Evolutionary conservation across 2,113 vertebrate genomes (phyloP).

Genomic region (Tringa solitaria): DNA sequence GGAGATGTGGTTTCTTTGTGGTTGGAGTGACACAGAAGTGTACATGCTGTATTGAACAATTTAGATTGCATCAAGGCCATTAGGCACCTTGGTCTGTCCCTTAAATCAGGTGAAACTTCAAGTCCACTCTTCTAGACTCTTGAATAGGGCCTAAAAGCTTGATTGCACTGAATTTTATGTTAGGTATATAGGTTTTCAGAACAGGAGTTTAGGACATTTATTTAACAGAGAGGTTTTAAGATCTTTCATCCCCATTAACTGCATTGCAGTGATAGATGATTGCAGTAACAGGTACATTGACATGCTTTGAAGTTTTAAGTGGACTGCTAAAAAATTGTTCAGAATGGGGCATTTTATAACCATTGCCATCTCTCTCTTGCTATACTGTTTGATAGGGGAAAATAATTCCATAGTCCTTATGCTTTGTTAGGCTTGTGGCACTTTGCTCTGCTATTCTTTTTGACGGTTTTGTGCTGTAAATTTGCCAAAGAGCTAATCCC

Average conservation of each 20-base stretch:
- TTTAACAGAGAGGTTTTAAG: not conserved
- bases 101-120: not conserved
- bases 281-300: not conserved
- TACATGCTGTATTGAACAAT: not conserved
- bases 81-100: not conserved
- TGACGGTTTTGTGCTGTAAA: not conserved
- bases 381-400: not conserved
- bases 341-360: not conserved
- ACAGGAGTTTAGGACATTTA: not conserved
- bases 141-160: not conserved
- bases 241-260: not conserved
- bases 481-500: not conserved
- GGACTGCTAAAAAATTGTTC: not conserved
- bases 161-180: not conserved
- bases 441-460: not conserved
- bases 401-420: not conserved
- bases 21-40: not conserved
- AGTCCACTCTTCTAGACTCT: not conserved
- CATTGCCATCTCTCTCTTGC: not conserved
- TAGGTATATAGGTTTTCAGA: not conserved
- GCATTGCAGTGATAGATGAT: not conserved
- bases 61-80: not conserved
- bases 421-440: not conserved
- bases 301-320: not conserved
- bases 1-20: not conserved